These are phyloP conservation scores for Pachyuromys duprasi DNA, from an alignment of 2,797 vertebrate genomes.

Conservation along the genomic window DNA sequence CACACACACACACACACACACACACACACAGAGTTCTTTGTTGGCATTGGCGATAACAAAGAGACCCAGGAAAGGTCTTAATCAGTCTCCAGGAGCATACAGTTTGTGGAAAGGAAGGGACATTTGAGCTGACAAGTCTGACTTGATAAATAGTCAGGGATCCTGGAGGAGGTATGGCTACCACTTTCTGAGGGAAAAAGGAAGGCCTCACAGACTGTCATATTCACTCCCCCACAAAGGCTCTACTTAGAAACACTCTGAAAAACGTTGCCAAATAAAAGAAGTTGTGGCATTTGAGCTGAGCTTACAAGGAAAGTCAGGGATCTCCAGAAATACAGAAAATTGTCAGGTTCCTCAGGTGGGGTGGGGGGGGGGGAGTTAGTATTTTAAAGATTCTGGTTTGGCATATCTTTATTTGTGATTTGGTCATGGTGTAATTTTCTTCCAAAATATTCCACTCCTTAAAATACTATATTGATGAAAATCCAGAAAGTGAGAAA, in stretches of 20 bases:
- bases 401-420: background rate
- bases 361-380: too few relatives aligned
- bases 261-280: constrained; percentile 17
- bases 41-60: background rate
- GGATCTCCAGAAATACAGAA: background rate
- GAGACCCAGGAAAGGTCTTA: background rate
- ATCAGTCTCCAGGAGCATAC: background rate
- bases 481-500: constrained; percentile 34
- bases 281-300: background rate
- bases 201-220: background rate
- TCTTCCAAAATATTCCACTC: background rate
- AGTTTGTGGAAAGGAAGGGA: background rate
- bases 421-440: background rate
- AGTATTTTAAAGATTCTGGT: background rate
- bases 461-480: constrained; percentile 42
- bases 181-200: background rate
- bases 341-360: background rate
- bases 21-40: background rate
- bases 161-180: background rate
- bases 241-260: background rate
- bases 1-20: background rate
- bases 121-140: background rate
- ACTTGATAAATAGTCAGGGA: background rate
- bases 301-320: constrained; percentile 16
- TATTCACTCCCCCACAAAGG: background rate